A percentile compares a stretch with the other conserved stretches of the same genome.
phyloP scores from a whole-genome alignment of 2,888 invertebrate genomes.

The Acleris literana region DNA sequence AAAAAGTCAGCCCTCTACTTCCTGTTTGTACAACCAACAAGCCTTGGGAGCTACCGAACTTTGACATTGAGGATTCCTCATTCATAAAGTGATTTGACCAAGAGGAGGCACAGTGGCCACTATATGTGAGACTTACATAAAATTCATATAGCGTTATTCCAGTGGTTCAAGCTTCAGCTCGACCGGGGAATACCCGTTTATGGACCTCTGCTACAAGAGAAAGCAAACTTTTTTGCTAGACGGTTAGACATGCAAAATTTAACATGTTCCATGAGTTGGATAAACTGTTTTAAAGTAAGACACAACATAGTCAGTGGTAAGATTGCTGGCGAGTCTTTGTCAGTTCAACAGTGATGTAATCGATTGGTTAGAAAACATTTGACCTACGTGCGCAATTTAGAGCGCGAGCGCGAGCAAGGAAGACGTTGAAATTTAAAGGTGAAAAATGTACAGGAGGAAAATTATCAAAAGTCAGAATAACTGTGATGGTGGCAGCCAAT shows the following conservation, averaged over 20 bases:
- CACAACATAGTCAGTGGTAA: constrained; percentile 41
- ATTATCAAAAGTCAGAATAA: constrained; percentile 48
- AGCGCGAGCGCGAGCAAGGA: constrained; percentile 40
- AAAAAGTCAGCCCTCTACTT: too few relatives aligned
- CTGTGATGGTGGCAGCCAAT: constrained; percentile 51
- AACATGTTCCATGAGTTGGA: constrained; percentile 40
- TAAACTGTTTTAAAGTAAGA: constrained; percentile 40
- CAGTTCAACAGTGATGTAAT: background rate
- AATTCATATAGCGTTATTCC: too few relatives aligned
- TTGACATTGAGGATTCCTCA: too few relatives aligned
- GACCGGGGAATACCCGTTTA: constrained; percentile 5
- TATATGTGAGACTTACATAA: too few relatives aligned
- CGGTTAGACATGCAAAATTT: constrained; percentile 39
- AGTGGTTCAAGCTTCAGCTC: too few relatives aligned
- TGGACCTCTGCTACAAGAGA: constrained; percentile 10
- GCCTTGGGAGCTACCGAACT: too few relatives aligned
- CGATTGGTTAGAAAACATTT: background rate
- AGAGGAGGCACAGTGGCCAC: too few relatives aligned
- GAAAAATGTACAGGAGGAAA: constrained; percentile 51
- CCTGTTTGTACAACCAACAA: too few relatives aligned
- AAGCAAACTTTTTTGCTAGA: constrained; percentile 38
- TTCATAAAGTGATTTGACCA: too few relatives aligned
- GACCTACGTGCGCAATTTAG: background rate
- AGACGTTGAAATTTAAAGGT: constrained; percentile 48
- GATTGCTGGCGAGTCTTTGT: constrained; percentile 27